Evolutionary conservation across 2,113 vertebrate genomes (phyloP).

Genomic region (Hypomesus transpacificus): DNA sequence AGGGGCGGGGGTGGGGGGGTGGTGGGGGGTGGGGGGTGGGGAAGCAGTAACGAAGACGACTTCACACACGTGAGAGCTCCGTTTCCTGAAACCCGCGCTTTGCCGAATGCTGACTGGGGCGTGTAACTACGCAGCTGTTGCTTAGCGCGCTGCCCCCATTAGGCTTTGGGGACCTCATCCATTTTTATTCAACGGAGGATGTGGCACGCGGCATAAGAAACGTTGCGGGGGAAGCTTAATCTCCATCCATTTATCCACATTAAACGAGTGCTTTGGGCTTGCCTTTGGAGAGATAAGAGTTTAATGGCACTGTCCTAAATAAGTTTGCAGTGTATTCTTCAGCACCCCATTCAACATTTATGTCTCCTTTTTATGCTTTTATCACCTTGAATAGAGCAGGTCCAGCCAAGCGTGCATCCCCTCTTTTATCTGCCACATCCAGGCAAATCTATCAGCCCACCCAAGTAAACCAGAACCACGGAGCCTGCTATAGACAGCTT

Average conservation of each 20-base stretch:
- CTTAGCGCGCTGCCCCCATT: constrained; percentile 35
- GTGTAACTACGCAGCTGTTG: constrained; percentile 11
- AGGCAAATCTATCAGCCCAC: constrained; percentile 50
- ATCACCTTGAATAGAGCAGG: constrained; percentile 70
- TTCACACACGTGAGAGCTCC: too few relatives aligned
- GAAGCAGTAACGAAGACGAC: too few relatives aligned
- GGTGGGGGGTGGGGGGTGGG: too few relatives aligned
- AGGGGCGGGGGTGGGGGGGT: too few relatives aligned
- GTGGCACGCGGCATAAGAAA: constrained; percentile 26
- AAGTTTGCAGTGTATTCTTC: constrained; percentile 65
- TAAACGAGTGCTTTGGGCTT: constrained; percentile 34
- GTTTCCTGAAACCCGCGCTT: too few relatives aligned
- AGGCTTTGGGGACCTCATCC: constrained; percentile 51
- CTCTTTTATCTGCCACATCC: constrained; percentile 53
- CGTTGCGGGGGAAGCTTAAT: constrained; percentile 21
- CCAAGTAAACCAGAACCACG: constrained; percentile 47
- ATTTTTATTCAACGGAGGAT: constrained; percentile 37
- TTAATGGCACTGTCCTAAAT: constrained; percentile 60
- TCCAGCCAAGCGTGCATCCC: constrained; percentile 58
- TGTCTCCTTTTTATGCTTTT: constrained; percentile 77
- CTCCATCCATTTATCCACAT: constrained; percentile 60
- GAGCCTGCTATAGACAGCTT: background rate
- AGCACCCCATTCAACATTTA: constrained; percentile 70
- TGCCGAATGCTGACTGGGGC: too few relatives aligned
- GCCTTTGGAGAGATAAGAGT: constrained; percentile 37